phyloP scores from a whole-genome alignment of 2,888 invertebrate genomes.

The Caenorhabditis plicata region DNA sequence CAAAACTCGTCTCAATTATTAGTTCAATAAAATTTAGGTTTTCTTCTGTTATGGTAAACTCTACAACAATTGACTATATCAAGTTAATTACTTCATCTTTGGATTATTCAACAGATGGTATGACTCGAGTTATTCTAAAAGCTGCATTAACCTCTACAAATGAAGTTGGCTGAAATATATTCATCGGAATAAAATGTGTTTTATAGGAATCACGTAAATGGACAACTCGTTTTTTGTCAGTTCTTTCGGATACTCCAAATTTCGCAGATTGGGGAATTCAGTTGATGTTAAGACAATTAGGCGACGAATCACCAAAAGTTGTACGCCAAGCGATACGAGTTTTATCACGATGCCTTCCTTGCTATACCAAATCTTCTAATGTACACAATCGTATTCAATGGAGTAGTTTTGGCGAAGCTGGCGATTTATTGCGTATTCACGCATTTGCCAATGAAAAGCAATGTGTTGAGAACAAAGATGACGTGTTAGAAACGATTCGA shows the following conservation, averaged over 20 bases:
- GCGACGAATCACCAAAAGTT: constrained; percentile 77
- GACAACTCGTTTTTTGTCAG: constrained; percentile 85
- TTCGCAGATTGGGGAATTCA: constrained; percentile 80
- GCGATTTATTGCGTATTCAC: constrained; percentile 47
- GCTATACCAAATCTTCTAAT: too few species aligned
- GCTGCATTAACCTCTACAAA: constrained; percentile 68
- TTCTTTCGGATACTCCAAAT: constrained; percentile 75
- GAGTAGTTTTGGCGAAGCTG: constrained; percentile 51
- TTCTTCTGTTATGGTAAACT: constrained; percentile 72
- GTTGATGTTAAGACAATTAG: constrained; percentile 80
- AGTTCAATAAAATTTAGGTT: background rate
- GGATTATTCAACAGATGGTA: constrained; percentile 75
- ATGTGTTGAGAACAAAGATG: constrained; percentile 28
- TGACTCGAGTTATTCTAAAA: constrained; percentile 70
- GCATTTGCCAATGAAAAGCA: constrained; percentile 44
- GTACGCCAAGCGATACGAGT: constrained; percentile 48
- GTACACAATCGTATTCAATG: constrained; percentile 21
- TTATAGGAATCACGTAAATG: constrained; percentile 74
- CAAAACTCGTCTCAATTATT: too few species aligned
- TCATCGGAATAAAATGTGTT: background rate
- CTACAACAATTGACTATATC: constrained; percentile 85
- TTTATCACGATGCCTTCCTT: constrained; percentile 21
- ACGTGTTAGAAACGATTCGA: constrained; percentile 31
- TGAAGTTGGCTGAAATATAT: constrained; percentile 9
- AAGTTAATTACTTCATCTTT: constrained; percentile 88